Evolutionary conservation across 2,797 vertebrate species (phyloP).

Genomic region (Hyperoplus immaculatus): DNA sequence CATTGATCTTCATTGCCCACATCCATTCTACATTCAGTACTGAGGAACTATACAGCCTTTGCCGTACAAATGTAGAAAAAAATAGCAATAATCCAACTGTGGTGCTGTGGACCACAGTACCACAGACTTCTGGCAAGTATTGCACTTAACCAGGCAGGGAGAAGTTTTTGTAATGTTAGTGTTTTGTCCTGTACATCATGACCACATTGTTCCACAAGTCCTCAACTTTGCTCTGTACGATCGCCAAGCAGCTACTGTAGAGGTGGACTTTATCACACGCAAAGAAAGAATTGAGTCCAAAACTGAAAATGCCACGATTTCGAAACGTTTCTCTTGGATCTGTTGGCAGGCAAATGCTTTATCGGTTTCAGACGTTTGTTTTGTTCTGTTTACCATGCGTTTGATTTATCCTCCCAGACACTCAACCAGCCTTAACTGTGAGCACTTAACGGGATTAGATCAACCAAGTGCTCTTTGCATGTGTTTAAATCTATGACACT

Average conservation of each 20-base stretch:
- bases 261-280: background rate
- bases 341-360: constrained; percentile 11
- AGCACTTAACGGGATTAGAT: constrained; percentile 34
- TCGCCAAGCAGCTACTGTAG: constrained; percentile 1
- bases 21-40: constrained; percentile 14
- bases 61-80: constrained; percentile 13
- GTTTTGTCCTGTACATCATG: constrained; percentile 1
- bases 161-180: constrained; percentile 4
- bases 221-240: constrained; percentile 13
- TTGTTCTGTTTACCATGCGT: background rate
- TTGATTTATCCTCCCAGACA: constrained; percentile 39
- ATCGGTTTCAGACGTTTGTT: constrained; percentile 25
- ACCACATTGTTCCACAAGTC: constrained; percentile 28
- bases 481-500: constrained; percentile 17
- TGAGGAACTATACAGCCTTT: constrained; percentile 10
- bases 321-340: background rate
- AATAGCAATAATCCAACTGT: constrained; percentile 20
- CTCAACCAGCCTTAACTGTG: constrained; percentile 9
- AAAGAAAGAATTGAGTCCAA: constrained; percentile 16
- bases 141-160: constrained; percentile 17
- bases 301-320: background rate
- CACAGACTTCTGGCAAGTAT: background rate
- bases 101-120: constrained; percentile 8
- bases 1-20: constrained; percentile 31
- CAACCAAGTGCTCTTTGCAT: constrained; percentile 24